Evolutionary conservation across 2,797 vertebrate species (phyloP).

Genomic region (Tragopan temminckii): DNA sequence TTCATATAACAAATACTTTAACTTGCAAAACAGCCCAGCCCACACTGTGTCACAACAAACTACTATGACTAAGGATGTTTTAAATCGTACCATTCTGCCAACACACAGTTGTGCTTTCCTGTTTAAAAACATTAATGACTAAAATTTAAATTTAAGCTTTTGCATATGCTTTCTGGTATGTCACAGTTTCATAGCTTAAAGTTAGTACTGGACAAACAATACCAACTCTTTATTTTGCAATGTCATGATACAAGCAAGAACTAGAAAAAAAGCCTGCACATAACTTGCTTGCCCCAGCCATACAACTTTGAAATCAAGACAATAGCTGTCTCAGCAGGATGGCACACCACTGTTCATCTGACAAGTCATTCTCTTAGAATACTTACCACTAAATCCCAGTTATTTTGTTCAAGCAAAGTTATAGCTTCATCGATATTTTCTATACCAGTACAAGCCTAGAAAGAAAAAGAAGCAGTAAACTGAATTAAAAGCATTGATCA

Average conservation of each 20-base stretch:
- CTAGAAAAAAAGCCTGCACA: not conserved
- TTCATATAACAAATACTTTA: not conserved
- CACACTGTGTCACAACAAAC: not conserved
- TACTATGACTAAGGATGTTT: not conserved
- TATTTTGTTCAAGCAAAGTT: constrained; percentile 98
- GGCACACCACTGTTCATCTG: not conserved
- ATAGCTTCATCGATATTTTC: constrained; percentile 99
- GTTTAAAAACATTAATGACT: not conserved
- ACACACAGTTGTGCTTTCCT: not conserved
- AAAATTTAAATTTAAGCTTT: not conserved
- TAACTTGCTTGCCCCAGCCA: not conserved
- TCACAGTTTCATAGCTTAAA: not conserved
- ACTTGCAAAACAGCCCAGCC: not conserved
- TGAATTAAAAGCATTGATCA: constrained; percentile 48
- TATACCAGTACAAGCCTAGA: constrained; percentile 98
- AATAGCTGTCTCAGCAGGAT: not conserved
- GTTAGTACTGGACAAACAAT: not conserved
- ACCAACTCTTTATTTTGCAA: not conserved
- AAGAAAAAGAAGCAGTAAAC: constrained; percentile 54
- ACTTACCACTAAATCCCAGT: constrained; percentile 99
- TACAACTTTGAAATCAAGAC: not conserved
- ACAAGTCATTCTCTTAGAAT: constrained; percentile 44
- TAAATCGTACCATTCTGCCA: not conserved
- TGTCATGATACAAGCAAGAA: not conserved
- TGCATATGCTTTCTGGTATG: not conserved